Evolutionary conservation across 2,797 vertebrate species (phyloP), one percentile per base, ranked within the genome.

Genomic region (Arnoldichthys spilopterus): DNA sequence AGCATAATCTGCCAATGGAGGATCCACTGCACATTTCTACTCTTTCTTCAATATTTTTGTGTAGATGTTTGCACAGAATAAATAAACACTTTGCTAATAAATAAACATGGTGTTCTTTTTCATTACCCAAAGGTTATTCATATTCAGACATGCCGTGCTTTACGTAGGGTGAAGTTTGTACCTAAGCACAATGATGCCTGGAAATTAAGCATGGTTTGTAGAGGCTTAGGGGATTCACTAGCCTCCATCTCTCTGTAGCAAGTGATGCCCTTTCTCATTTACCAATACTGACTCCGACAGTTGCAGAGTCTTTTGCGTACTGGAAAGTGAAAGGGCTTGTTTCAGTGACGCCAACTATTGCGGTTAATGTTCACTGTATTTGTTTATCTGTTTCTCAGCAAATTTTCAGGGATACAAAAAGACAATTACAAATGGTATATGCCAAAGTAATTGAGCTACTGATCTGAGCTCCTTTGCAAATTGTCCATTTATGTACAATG

Each of bases 51-150:
- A 47, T 45, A 34, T 85, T 77, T 83, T 77, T 78, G 89, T 93
- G 90, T 92, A 82, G 91, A 87, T 83, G 82, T 91, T 90, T 87
- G 84, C 85, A 88, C 78, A 78, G 59, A 86, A 90, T 84, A 87
- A 92, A 93, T 92, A 93, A 95, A 94, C 80, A 63, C 28, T 89
- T 91, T 91, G 90, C 86, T 91, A 88, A 91, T 92, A 84, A 90
- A 90, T 68, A 85, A 79, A 45, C 24, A 54, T 56, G 26, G 72
- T 80, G 78, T 76, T 66, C 62, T 67, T 67, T 66, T 66, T 76
- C 32, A 53, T 76, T 76, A 18, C 43, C 58, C 4, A 11, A 9
- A 49, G 16, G 16, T 47, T 32, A 63, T 22, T 34, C 9, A 34
- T 71, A 18, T 56, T 20, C 49, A 85, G 78, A 68, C 87, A 88